A percentile compares a stretch with the other conserved stretches of the same genome.
Conservation (phyloP, 2,113 vertebrate species). For the Macquaria australasica region DNA sequence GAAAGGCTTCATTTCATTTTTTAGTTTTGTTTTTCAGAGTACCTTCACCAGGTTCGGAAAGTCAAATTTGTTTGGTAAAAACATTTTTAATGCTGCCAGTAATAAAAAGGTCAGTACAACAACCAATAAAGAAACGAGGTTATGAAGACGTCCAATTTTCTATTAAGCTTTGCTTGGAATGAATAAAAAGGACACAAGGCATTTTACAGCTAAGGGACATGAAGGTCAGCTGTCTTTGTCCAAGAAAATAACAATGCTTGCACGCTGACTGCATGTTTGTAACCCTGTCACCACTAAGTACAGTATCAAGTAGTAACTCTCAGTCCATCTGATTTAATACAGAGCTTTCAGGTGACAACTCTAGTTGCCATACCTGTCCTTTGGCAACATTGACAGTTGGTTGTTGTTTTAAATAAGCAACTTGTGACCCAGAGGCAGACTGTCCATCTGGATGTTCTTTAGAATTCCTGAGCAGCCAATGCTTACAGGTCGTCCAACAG, state of each 20-base stretch:
- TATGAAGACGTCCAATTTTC: neutral
- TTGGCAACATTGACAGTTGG: neutral
- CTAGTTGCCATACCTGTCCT: neutral
- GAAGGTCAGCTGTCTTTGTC: neutral
- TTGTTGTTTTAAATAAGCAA: conserved; percentile 25
- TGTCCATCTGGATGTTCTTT: conserved; percentile 29
- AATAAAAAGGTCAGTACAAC: neutral
- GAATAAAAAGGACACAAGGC: neutral
- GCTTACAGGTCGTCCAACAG: conserved; percentile 10
- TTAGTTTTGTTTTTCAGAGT: neutral
- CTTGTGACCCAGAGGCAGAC: conserved; percentile 21
- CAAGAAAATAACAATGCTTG: neutral
- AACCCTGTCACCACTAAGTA: neutral
- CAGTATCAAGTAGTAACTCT: neutral
- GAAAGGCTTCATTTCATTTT: neutral
- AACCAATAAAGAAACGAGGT: neutral
- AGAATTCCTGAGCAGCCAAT: conserved; percentile 9
- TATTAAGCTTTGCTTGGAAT: neutral
- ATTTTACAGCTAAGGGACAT: neutral
- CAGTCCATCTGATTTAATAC: conserved; percentile 2
- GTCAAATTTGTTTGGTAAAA: neutral
- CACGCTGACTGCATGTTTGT: neutral
- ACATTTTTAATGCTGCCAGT: neutral
- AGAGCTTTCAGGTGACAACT: neutral
- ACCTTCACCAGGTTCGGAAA: neutral